Conservation (phyloP, 2,888 invertebrate genomes). For the Thyatira batis region DNA sequence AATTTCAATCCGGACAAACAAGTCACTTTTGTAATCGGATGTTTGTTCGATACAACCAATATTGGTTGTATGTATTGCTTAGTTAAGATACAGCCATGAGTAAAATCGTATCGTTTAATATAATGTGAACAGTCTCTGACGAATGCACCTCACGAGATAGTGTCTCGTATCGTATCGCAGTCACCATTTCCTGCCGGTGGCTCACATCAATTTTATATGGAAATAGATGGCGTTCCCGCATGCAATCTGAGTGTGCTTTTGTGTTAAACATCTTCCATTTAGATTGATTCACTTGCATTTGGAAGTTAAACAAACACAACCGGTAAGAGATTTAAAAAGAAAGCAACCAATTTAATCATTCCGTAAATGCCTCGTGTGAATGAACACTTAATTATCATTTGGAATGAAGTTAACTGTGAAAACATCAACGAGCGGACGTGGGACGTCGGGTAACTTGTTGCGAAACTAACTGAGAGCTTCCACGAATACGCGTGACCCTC, state of each 20-base stretch:
- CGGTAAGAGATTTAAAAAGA: neutral
- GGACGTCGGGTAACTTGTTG: slow-evolving; percentile 46
- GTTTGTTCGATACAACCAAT: slow-evolving; percentile 3
- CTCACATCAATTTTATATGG: slow-evolving; percentile 60
- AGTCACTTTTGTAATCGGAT: neutral
- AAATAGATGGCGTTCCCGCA: slow-evolving; percentile 48
- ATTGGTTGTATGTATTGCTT: slow-evolving; percentile 17
- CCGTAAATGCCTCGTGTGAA: slow-evolving; percentile 6
- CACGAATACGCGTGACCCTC: slow-evolving; percentile 55
- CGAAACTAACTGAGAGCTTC: slow-evolving; percentile 52
- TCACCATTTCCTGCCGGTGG: slow-evolving; percentile 50
- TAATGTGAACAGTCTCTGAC: slow-evolving; percentile 38
- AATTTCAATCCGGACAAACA: slow-evolving; percentile 20
- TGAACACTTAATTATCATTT: slow-evolving; percentile 31
- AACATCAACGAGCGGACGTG: slow-evolving; percentile 47
- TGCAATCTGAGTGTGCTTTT: slow-evolving; percentile 36
- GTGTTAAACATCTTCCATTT: slow-evolving; percentile 31
- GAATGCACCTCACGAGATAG: slow-evolving; percentile 44
- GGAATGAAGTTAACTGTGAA: slow-evolving; percentile 31
- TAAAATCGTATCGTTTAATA: slow-evolving; percentile 38
- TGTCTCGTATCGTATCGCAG: slow-evolving; percentile 46
- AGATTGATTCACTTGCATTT: slow-evolving; percentile 18
- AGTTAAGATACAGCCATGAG: slow-evolving; percentile 16
- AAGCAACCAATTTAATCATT: neutral
- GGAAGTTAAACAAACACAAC: neutral